Evolutionary conservation across 2,113 vertebrate genomes (phyloP).

Genomic region (Mormoops blainvillei): DNA sequence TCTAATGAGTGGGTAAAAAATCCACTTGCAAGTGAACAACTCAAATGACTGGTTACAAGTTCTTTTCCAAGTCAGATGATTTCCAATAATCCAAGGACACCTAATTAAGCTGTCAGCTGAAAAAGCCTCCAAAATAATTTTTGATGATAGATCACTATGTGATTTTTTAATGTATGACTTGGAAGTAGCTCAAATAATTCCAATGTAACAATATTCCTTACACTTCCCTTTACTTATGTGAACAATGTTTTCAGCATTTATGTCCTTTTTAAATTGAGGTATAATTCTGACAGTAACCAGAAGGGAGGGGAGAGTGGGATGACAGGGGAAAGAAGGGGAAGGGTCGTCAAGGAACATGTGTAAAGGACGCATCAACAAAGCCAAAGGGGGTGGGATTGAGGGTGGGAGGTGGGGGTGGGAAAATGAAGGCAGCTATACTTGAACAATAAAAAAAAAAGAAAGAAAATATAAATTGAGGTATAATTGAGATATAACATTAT

Average conservation of each 20-base stretch:
- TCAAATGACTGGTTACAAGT: background rate
- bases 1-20: background rate
- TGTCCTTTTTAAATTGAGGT: background rate
- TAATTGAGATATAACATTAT: background rate
- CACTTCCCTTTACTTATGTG: background rate
- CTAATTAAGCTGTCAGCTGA: background rate
- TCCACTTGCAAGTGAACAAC: background rate
- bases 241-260: background rate
- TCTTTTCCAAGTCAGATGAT: background rate
- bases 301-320: too few species aligned
- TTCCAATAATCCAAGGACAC: background rate
- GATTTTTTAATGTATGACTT: slow-evolving; percentile 32
- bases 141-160: background rate
- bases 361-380: too few species aligned
- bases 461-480: too few species aligned
- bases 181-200: slow-evolving; percentile 20
- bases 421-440: too few species aligned
- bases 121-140: slow-evolving; percentile 30
- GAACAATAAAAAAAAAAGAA: too few species aligned
- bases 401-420: too few species aligned
- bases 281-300: too few species aligned
- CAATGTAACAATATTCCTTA: background rate
- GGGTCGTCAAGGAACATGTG: too few species aligned
- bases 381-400: too few species aligned
- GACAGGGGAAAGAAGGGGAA: too few species aligned